Evolutionary conservation across 2,797 vertebrate genomes (phyloP), one percentile per base, ranked within the genome.

Genomic region (Cheirogaleus major): DNA sequence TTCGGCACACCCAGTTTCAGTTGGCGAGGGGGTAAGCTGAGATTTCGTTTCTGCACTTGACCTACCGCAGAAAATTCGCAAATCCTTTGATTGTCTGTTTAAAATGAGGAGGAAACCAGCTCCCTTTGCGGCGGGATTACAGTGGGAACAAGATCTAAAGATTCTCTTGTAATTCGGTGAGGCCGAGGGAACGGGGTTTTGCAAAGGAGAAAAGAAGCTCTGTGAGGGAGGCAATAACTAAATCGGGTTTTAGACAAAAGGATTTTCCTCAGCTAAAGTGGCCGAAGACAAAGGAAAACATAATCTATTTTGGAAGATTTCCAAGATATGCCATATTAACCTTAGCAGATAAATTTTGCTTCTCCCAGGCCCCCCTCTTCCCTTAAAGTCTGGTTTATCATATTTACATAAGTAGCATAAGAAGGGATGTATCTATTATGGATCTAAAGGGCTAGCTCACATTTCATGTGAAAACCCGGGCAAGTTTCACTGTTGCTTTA

Each of bases 21-120:
- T 96, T 96, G 96, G 94, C 59, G 14, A 95, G 86, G 93, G 96
- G 76, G 95, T 96, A 97, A 98, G 97, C 94, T 95, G 97, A 98
- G 98, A 98, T 98, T 98, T 98, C 96, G 65, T 96, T 98, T 96
- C 98, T 98, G 98, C 98, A 99, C 99, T 99, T 99, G 99, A 99
- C 99, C 99, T 99, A 99, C 99, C 98, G 98, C 99, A 99, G 98
- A 98, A 98, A 98, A 98, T 98, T 98, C 97, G 89, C 98, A 98
- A 99, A 99, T 98, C 98, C 98, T 98, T 98, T 98, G 98, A 98
- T 97, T 98, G 98, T 98, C 98, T 98, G 96, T 98, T 99, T 99
- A 98, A 98, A 98, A 99, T 98, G 98, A 99, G 98, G 97, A 98
- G 98, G 98, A 98, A 98, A 98, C 97, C 97, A 97, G 97, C 96